Base-by-base conservation (phyloP, 2,888 invertebrate species). In the Parnassius smintheus region DNA sequence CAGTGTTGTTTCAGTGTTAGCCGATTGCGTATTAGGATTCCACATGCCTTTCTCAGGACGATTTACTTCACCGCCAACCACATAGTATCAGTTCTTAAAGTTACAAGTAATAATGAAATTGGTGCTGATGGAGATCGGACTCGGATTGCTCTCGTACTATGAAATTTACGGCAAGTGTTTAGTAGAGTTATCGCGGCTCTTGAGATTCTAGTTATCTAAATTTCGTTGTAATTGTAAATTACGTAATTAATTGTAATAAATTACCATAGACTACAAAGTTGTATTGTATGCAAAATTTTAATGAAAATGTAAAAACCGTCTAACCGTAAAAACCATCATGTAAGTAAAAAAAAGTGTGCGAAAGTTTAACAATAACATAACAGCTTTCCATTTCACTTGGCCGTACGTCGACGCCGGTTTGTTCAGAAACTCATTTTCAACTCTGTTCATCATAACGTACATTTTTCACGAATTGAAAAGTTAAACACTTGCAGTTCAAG, bases 341-440 rank as follows among this genome's bases (percentile, higher is more conserved):
- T 70, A 67, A 56, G 54, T 48, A 70, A 71, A 72, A 76, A 75
- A 77, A 78, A 65, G 76, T 77, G 81, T 82, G 83, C 77, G 85
- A 85, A 85, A 81, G 82, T 85, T 80, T 81, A 81, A 82, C 80
- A 79, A 76, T 76, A 71, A 76, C 75, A 68, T 74, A 72, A 71
- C 59, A 68, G 52, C 56, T 64, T 64, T 64, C 60, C 60, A 64
- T 64, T 64, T 64, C 60, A 59, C 60, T 25, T 25, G 56, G 56
- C 60, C 52, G 25, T 25, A n/a, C 46, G 11, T 10, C 45, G 9
- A 2, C 60, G 49, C 3, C 7, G 10, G 25, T 25, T 2, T 41
- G 18, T 50, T 22, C 48, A 46, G 45, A 52, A 53, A 48, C 22
- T 46, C 18, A 12, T 18, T 18, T 18, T 18, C 18, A 18, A 18